Evolutionary conservation across 2,888 invertebrate species (phyloP), one percentile per base, ranked within the genome.

Genomic region (Cephus nigrinus): DNA sequence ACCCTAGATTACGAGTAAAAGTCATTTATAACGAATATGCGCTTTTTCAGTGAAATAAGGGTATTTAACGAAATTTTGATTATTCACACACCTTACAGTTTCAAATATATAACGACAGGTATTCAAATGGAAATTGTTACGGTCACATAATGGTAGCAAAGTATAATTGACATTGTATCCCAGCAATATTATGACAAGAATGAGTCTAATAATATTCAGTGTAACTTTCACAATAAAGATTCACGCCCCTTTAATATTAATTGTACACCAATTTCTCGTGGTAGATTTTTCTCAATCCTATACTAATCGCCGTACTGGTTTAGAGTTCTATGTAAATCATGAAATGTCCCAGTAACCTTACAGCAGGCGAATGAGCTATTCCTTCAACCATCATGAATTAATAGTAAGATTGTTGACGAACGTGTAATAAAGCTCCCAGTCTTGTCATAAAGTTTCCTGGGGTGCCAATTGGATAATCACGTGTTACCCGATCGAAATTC

Each of bases 401-500:
- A 55, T 55, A 55, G 55, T 55, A 55, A 55, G 55, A 55, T 55
- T 55, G 55, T 55, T 55, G 55, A 55, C 55, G 23, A 23, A 55
- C 55, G 55, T 55, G 55, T 55, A 55, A 55, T 55, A 55, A 55
- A 23, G 55, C 23, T 55, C 55, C 23, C 55, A 55, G 55, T 55
- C 55, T 23, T 23, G 55, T 55, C 55, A 55, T 23, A 55, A 55
- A 55, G 55, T 55, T 55, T 23, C 55, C 55, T 55, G 55, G 55
- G 55, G 55, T 55, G 23, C 23, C 55, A 55, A 55, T 55, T 55
- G 55, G 55, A 55, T 55, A 55, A 55, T 55, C 5, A 23, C 55
- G 23, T 71, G 33, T 71, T 33, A 71, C 32, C 71, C 71, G 71
- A 71, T 32, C 71, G 71, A 71, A 71, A 71, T 71, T 71, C 31